phyloP scores from a whole-genome alignment of 1,140 invertebrate genomes.

The Trigoniulus corallinus region DNA sequence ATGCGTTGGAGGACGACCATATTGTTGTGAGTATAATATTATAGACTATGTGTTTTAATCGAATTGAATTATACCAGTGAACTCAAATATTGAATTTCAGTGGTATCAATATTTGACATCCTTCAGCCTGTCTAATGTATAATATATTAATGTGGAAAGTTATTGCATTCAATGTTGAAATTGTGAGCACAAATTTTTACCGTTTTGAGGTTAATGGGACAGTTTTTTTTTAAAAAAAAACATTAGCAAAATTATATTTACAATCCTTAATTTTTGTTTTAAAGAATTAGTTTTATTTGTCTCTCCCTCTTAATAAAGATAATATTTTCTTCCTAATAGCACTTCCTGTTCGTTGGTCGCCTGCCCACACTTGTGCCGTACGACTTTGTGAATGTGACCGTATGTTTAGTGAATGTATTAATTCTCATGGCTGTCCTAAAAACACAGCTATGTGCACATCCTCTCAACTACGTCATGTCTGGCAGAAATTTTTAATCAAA shows the following conservation, averaged over 20 bases:
- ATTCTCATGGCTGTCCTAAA: constrained; percentile 52
- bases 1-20: constrained; percentile 53
- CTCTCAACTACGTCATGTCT: constrained; percentile 18
- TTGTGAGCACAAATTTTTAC: not conserved
- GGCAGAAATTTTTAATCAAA: not conserved
- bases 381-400: constrained; percentile 72
- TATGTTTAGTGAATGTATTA: constrained; percentile 56
- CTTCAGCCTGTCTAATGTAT: too few relatives aligned
- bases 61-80: too few relatives aligned
- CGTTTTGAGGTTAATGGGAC: not conserved
- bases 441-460: constrained; percentile 29
- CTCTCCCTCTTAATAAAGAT: not conserved
- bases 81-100: too few relatives aligned
- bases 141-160: too few relatives aligned
- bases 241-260: not conserved
- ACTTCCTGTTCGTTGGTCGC: constrained; percentile 1
- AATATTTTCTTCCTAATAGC: not conserved
- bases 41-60: too few relatives aligned
- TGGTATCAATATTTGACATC: too few relatives aligned
- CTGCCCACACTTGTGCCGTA: constrained; percentile 38
- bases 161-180: not conserved
- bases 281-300: not conserved
- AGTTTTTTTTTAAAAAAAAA: too few relatives aligned
- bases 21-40: constrained; percentile 42
- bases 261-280: not conserved